phyloP scores from a whole-genome alignment of 1,140 invertebrate genomes.

The Panagrolaimus sp. region DNA sequence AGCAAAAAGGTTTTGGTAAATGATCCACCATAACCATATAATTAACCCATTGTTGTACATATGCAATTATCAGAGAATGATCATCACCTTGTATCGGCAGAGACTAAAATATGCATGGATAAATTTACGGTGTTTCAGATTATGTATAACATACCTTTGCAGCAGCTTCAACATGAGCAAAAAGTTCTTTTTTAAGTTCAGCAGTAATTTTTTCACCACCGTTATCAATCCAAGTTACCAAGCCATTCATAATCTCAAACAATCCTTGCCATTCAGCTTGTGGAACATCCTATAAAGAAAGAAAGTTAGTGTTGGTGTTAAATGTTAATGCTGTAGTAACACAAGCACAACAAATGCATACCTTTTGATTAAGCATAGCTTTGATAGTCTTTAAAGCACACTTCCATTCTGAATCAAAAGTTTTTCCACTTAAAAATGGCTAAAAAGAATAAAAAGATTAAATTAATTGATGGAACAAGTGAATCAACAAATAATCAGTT shows the following conservation, averaged over 20 bases:
- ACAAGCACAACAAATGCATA: background rate
- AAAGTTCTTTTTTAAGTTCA: conserved; percentile 32
- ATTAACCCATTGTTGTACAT: conserved; percentile 40
- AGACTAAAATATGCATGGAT: conserved; percentile 27
- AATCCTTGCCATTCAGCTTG: conserved; percentile 47
- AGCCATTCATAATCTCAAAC: conserved; percentile 42
- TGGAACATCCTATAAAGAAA: conserved; percentile 39
- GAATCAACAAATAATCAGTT: no score
- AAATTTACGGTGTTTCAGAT: no score
- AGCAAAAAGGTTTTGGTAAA: conserved; percentile 35
- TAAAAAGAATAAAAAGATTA: background rate
- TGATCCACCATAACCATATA: conserved; percentile 30
- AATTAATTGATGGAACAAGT: no score
- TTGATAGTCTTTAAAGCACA: background rate
- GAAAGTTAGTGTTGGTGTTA: no score
- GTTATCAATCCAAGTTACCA: conserved; percentile 36
- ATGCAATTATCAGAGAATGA: conserved; percentile 26
- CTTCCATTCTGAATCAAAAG: background rate
- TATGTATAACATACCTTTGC: conserved; percentile 17
- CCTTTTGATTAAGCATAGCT: background rate
- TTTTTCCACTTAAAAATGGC: background rate
- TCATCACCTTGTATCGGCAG: conserved; percentile 35
- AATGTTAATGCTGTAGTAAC: background rate
- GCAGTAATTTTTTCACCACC: conserved; percentile 20
- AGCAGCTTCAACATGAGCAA: conserved; percentile 31